Percentiles rank a stretch among this genome's conserved stretches.
Evolutionary conservation across 2,797 vertebrate genomes (phyloP).

Genomic region (Rhincodon typus): DNA sequence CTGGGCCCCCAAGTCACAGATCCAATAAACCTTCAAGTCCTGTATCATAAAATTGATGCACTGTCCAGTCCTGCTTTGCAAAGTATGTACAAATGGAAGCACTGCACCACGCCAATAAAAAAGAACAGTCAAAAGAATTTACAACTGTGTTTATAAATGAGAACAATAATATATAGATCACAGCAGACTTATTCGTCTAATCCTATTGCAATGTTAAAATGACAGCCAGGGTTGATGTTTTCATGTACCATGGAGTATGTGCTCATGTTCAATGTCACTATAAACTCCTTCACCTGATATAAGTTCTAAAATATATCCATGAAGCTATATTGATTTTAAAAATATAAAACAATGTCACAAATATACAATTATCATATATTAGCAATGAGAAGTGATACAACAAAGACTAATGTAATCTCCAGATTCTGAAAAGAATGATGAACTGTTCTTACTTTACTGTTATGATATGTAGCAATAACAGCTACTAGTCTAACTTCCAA

Average conservation of each 20-base stretch:
- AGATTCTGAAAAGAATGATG: background rate
- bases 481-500: background rate
- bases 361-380: background rate
- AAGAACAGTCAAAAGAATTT: background rate
- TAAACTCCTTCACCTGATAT: background rate
- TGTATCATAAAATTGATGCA: constrained; percentile 2
- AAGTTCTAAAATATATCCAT: background rate
- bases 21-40: background rate
- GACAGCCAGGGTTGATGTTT: constrained; percentile 9
- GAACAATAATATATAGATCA: constrained; percentile 21
- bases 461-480: background rate
- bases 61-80: background rate
- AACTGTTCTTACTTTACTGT: background rate
- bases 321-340: background rate
- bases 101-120: background rate
- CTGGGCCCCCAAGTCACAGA: too few relatives aligned
- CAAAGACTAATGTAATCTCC: background rate
- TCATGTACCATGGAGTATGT: background rate
- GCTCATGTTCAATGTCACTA: background rate
- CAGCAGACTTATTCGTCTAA: background rate
- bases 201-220: background rate
- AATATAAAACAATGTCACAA: background rate
- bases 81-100: background rate
- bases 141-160: background rate
- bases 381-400: background rate